These are phyloP conservation scores for Pteronotus mesoamericanus DNA, from an alignment of 2,797 vertebrate genomes.

Conservation along the genomic window DNA sequence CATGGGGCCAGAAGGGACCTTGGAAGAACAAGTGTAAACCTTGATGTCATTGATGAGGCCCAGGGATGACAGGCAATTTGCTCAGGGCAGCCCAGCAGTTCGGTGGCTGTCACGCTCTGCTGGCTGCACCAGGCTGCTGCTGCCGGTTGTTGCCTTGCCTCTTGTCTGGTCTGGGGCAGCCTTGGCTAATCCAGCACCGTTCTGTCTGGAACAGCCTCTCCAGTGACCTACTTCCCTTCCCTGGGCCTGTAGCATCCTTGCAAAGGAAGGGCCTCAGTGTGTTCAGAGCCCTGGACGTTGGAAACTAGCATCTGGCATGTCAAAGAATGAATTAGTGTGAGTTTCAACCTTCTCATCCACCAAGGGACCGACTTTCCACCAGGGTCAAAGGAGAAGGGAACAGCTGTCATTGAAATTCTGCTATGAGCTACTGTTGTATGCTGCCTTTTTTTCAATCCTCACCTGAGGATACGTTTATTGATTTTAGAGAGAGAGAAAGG, in stretches of 20 bases:
- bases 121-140: no score
- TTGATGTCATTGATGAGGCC: background rate
- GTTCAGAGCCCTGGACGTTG: background rate
- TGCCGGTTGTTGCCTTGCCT: background rate
- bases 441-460: background rate
- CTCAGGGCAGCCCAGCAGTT: background rate
- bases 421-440: background rate
- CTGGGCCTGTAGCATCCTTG: background rate
- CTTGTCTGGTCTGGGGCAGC: no score
- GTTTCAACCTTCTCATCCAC: background rate
- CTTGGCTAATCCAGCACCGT: background rate
- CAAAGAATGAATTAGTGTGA: background rate
- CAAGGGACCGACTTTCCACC: background rate
- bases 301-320: background rate
- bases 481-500: background rate
- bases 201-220: background rate
- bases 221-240: background rate
- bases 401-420: background rate
- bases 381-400: background rate
- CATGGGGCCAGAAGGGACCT: background rate
- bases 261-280: background rate
- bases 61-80: background rate
- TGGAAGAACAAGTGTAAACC: background rate
- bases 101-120: background rate
- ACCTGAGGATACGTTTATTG: background rate